phyloP scores from a whole-genome alignment of 2,888 invertebrate genomes.

The Phrixothrix hirtus region DNA sequence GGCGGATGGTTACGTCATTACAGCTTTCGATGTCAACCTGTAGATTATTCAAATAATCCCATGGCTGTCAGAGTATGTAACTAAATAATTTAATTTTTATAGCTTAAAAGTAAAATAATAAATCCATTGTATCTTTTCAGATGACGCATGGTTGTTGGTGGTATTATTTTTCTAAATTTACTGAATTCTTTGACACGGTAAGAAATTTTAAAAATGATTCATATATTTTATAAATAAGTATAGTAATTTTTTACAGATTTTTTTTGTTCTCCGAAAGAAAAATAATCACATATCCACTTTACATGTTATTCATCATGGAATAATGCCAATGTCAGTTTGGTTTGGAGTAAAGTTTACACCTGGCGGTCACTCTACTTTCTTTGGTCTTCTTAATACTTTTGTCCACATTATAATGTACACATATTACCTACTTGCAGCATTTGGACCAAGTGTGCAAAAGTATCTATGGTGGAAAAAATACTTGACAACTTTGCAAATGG shows the following conservation, averaged over 20 bases:
- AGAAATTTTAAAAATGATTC: slow-evolving; percentile 43
- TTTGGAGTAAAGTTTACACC: slow-evolving; percentile 63
- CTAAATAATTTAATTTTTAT: background rate
- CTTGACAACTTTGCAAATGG: slow-evolving; percentile 88
- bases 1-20: slow-evolving; percentile 76
- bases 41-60: slow-evolving; percentile 73
- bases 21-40: slow-evolving; percentile 76
- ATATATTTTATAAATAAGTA: background rate
- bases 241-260: slow-evolving; percentile 60
- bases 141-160: slow-evolving; percentile 95
- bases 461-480: slow-evolving; percentile 97
- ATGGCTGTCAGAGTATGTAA: slow-evolving; percentile 69
- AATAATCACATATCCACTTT: slow-evolving; percentile 90
- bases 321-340: slow-evolving; percentile 94
- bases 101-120: too few species aligned
- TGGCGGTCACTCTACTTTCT: slow-evolving; percentile 93
- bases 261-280: slow-evolving; percentile 94
- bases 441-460: slow-evolving; percentile 84
- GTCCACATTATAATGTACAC: slow-evolving; percentile 95
- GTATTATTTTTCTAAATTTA: slow-evolving; percentile 97
- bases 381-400: slow-evolving; percentile 90
- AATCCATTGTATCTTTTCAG: too few species aligned
- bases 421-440: slow-evolving; percentile 86
- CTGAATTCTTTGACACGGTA: slow-evolving; percentile 95
- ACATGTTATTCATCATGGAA: slow-evolving; percentile 95